Percentiles rank a stretch among this genome's conserved stretches.
Evolutionary conservation across 2,113 vertebrate genomes (phyloP).

Genomic region (Azemiops feae): DNA sequence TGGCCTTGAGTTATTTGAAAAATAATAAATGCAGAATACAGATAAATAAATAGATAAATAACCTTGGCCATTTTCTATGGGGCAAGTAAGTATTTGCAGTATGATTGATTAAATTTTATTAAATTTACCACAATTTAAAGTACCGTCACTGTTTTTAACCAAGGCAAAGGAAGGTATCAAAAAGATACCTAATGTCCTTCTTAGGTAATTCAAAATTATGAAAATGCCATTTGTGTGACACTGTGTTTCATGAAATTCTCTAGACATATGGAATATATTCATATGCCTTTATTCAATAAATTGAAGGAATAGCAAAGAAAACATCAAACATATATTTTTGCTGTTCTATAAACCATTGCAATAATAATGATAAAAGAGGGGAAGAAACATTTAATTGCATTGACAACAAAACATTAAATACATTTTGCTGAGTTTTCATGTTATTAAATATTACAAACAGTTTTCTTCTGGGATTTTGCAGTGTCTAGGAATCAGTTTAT

Average conservation of each 20-base stretch:
- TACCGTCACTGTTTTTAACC: slow-evolving; percentile 15
- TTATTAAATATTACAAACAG: background rate
- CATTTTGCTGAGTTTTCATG: background rate
- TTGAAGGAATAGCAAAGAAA: background rate
- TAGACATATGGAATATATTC: background rate
- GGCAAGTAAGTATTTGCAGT: slow-evolving; percentile 49
- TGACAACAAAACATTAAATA: background rate
- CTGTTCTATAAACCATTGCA: background rate
- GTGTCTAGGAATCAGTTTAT: background rate
- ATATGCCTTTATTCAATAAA: background rate
- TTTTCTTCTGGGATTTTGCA: background rate
- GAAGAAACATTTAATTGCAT: background rate
- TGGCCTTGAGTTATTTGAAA: slow-evolving; percentile 33
- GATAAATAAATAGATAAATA: background rate
- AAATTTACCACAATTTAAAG: slow-evolving; percentile 45
- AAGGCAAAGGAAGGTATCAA: slow-evolving; percentile 38
- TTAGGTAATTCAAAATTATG: background rate
- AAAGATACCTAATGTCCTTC: slow-evolving; percentile 5
- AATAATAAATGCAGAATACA: slow-evolving; percentile 16
- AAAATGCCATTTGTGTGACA: slow-evolving; percentile 19
- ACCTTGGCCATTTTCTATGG: slow-evolving; percentile 16
- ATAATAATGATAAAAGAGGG: background rate
- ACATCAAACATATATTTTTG: background rate
- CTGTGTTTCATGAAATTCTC: background rate
- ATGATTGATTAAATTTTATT: slow-evolving; percentile 46